Evolutionary conservation across 2,888 invertebrate genomes (phyloP).

Genomic region (Timema podura): DNA sequence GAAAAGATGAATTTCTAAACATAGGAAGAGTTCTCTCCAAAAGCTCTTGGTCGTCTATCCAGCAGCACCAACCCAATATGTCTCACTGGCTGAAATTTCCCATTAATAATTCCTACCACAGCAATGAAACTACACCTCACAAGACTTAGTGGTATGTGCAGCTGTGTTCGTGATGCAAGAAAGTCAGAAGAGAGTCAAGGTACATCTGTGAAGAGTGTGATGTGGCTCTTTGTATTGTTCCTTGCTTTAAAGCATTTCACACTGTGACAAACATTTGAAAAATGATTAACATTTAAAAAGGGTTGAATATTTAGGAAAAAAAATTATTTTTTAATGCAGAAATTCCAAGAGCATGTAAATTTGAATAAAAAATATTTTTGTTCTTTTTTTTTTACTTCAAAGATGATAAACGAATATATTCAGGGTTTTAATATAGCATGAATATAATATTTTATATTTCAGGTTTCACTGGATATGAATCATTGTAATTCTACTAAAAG

Average conservation of each 20-base stretch:
- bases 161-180: not conserved
- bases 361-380: no score
- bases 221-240: constrained; percentile 6
- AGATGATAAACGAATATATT: no score
- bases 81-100: constrained; percentile 8
- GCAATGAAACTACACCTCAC: not conserved
- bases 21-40: constrained; percentile 5
- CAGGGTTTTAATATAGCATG: no score
- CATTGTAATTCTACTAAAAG: no score
- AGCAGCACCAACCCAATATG: constrained; percentile 9
- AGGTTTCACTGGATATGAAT: no score
- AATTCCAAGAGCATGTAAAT: no score
- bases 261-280: constrained; percentile 10
- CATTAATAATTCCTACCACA: not conserved
- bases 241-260: not conserved
- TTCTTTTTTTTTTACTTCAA: no score
- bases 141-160: constrained; percentile 5
- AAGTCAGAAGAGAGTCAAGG: not conserved
- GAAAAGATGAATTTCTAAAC: not conserved
- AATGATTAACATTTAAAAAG: no score
- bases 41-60: constrained; percentile 6
- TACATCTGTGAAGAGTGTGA: constrained; percentile 2
- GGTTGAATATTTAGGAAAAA: no score
- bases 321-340: no score
- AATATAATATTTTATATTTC: no score